Evolutionary conservation across 2,888 invertebrate species (phyloP).

Genomic region (Tiliacea citrago): DNA sequence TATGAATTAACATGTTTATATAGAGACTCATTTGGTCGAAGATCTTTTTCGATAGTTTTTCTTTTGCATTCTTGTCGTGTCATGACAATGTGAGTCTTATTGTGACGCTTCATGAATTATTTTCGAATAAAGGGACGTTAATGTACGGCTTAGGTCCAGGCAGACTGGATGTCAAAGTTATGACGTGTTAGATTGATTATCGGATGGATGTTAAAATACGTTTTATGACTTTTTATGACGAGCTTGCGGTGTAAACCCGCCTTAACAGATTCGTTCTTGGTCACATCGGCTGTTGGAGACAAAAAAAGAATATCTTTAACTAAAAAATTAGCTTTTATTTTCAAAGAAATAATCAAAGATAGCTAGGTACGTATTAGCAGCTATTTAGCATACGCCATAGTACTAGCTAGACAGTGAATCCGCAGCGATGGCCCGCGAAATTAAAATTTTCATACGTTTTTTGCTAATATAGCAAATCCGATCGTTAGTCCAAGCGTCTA

Average conservation of each 20-base stretch:
- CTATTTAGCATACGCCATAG: no score
- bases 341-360: conserved; percentile 6
- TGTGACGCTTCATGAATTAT: conserved; percentile 60
- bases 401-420: no score
- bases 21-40: conserved; percentile 87
- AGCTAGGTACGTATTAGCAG: no score
- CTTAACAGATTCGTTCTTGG: conserved; percentile 86
- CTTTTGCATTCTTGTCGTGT: conserved; percentile 71
- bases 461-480: no score
- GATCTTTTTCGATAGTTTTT: conserved; percentile 81
- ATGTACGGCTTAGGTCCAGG: conserved; percentile 81
- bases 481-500: no score
- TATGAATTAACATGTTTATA: conserved; percentile 90
- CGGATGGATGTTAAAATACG: conserved; percentile 91
- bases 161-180: conserved; percentile 90
- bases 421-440: no score
- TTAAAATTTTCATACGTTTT: no score
- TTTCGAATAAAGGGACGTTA: conserved; percentile 63
- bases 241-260: conserved; percentile 85
- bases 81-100: conserved; percentile 67
- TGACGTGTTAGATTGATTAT: conserved; percentile 91
- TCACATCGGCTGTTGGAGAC: conserved; percentile 69
- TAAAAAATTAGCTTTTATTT: conserved; percentile 44
- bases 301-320: conserved; percentile 53
- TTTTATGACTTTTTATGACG: conserved; percentile 89